Evolutionary conservation across 2,797 vertebrate genomes (phyloP).

Genomic region (Caiman crocodilus): DNA sequence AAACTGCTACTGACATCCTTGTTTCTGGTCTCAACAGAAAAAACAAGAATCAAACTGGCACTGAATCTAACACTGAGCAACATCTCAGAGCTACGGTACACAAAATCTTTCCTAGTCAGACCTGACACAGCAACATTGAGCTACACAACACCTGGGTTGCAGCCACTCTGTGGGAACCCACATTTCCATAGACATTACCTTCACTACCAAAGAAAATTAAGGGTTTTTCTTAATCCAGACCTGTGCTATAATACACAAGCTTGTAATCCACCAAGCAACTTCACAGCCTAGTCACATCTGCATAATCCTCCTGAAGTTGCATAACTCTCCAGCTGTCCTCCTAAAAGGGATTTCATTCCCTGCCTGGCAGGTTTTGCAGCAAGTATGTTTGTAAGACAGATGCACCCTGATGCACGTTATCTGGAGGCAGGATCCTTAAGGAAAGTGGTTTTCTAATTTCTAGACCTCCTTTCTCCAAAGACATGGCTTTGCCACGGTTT

Average conservation of each 20-base stretch:
- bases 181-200: conserved; percentile 30
- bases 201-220: conserved; percentile 46
- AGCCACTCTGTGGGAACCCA: not conserved
- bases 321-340: conserved; percentile 80
- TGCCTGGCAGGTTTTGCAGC: conserved; percentile 72
- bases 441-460: conserved; percentile 36
- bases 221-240: conserved; percentile 69
- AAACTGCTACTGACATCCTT: not conserved
- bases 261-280: conserved; percentile 69
- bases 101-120: not conserved
- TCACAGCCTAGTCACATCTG: conserved; percentile 70
- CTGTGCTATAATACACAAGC: conserved; percentile 27
- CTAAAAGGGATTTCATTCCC: conserved; percentile 62
- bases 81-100: not conserved
- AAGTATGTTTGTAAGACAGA: not conserved
- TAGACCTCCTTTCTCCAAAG: conserved; percentile 26
- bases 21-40: not conserved
- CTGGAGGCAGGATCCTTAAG: not conserved
- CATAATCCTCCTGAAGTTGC: conserved; percentile 74
- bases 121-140: not conserved
- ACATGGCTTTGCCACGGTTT: not conserved
- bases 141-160: not conserved
- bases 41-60: no score
- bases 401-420: rapidly evolving
- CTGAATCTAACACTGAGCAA: not conserved